Conservation (phyloP, 2,888 invertebrate genomes). For the Lasioglossum vierecki region DNA sequence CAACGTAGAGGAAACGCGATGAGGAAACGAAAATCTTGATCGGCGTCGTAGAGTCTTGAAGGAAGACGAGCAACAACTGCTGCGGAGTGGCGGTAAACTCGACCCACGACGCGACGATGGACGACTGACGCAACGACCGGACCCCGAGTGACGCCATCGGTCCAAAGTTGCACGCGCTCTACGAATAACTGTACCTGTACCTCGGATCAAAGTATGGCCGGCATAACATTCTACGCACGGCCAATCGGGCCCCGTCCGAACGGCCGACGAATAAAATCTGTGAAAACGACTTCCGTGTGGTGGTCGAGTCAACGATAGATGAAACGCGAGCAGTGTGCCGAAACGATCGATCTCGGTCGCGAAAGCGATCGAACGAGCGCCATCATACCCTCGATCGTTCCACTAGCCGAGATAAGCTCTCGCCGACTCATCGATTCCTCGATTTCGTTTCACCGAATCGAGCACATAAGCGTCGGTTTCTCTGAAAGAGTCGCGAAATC, state of each 20-base stretch:
- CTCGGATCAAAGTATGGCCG: slow-evolving; percentile 61
- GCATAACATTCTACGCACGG: slow-evolving; percentile 23
- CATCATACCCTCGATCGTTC: neutral
- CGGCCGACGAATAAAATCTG: neutral
- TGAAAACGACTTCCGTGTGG: neutral
- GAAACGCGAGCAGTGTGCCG: neutral
- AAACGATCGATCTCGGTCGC: neutral
- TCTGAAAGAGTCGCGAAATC: too few species aligned
- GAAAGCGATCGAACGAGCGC: neutral
- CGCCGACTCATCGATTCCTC: slow-evolving; percentile 20
- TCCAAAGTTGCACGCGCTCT: slow-evolving; percentile 72
- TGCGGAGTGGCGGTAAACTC: neutral
- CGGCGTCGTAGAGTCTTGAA: neutral
- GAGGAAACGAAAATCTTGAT: neutral
- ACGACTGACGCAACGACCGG: neutral
- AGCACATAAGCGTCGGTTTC: neutral
- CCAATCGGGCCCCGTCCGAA: neutral
- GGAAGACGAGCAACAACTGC: slow-evolving; percentile 46
- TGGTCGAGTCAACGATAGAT: neutral
- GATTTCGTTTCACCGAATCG: slow-evolving; percentile 11
- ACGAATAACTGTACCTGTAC: slow-evolving; percentile 69
- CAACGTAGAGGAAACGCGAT: too few species aligned
- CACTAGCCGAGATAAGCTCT: slow-evolving; percentile 9
- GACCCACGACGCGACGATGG: neutral
- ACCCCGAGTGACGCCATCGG: slow-evolving; percentile 72